Percentiles rank a stretch among this genome's conserved stretches.
These are phyloP conservation scores for Lysiphlebus fabarum DNA, from an alignment of 1,140 invertebrate species.

Conservation along the genomic window DNA sequence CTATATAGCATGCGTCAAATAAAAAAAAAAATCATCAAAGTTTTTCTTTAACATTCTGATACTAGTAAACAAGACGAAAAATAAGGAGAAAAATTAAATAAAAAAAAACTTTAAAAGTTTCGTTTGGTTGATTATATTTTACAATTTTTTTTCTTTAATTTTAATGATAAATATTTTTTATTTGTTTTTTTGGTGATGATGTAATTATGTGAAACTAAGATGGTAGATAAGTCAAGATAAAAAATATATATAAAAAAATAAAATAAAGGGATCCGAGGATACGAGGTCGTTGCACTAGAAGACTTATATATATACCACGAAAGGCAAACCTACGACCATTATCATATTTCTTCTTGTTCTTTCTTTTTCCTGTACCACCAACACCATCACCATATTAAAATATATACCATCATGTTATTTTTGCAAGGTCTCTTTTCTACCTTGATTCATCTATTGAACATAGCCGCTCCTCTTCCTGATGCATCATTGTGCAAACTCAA, in stretches of 20 bases:
- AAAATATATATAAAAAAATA: slow-evolving; percentile 24
- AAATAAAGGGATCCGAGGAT: slow-evolving; percentile 29
- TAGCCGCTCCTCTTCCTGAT: background rate
- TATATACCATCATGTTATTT: background rate
- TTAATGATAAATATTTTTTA: no score
- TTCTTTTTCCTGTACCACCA: slow-evolving; percentile 26
- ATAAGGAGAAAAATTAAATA: no score
- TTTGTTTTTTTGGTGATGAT: no score
- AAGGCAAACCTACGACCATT: slow-evolving; percentile 31
- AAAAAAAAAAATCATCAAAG: no score
- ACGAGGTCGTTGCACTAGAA: slow-evolving; percentile 35
- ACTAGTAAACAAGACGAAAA: no score
- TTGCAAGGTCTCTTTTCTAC: background rate
- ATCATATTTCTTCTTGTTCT: slow-evolving; percentile 43
- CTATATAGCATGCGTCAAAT: no score
- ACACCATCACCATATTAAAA: slow-evolving; percentile 18
- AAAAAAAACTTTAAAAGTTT: no score
- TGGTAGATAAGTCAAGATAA: no score
- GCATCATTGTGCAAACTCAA: background rate
- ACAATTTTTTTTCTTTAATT: no score
- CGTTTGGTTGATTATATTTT: no score
- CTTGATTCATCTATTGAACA: background rate
- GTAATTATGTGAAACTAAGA: no score
- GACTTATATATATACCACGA: slow-evolving; percentile 23
- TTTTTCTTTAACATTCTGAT: no score